Conservation (phyloP, 2,113 vertebrate genomes). For the Orthonyx spaldingii region DNA sequence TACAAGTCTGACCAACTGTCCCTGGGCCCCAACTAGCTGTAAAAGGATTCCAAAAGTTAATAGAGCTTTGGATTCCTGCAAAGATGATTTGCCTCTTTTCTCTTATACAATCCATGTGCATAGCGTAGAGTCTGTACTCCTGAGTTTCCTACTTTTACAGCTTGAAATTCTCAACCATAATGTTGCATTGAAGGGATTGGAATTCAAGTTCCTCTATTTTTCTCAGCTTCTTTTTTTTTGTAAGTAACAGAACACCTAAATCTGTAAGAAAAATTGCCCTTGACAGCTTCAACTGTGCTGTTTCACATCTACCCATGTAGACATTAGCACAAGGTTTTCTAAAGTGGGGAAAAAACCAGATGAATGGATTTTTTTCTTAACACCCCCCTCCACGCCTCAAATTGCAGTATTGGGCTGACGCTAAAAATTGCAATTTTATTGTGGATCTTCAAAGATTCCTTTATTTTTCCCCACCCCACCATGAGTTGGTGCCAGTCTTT, state of each 20-base stretch:
- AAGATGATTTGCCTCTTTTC: not conserved
- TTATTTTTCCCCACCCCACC: not conserved
- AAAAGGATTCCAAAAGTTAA: not conserved
- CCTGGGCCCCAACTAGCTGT: not conserved
- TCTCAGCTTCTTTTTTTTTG: not conserved
- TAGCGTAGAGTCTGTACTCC: not conserved
- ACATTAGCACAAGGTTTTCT: conserved; percentile 24
- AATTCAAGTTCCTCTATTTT: conserved; percentile 38
- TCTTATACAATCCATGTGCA: not conserved
- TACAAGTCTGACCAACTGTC: not conserved
- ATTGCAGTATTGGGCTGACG: not conserved
- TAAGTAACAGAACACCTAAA: conserved; percentile 29
- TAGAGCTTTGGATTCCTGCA: not conserved
- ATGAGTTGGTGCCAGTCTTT: not conserved
- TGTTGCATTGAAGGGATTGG: conserved; percentile 14
- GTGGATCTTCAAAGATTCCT: not conserved
- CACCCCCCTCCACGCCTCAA: rapidly evolving
- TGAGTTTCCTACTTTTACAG: not conserved
- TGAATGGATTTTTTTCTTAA: not conserved
- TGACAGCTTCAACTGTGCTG: conserved; percentile 43
- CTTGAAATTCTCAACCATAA: conserved; percentile 31
- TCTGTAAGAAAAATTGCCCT: conserved; percentile 51
- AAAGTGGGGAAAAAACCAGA: not conserved
- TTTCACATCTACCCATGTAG: not conserved
- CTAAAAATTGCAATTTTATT: not conserved